Evolutionary conservation across 2,888 invertebrate genomes (phyloP), one percentile per base, ranked within the genome.

Genomic region (Ochropleura leucogaster): DNA sequence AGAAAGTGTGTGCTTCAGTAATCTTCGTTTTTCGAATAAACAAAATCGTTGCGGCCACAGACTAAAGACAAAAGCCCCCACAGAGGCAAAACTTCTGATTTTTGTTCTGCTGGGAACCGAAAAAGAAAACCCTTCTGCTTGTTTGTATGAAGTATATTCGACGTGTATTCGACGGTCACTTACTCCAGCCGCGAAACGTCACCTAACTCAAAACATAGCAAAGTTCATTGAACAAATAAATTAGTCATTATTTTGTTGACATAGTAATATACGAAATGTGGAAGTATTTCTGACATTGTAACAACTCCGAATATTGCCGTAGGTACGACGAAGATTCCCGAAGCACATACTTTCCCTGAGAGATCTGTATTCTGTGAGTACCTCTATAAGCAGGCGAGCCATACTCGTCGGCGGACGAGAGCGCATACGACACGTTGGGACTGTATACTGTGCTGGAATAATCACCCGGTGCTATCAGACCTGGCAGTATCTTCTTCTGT

Each of bases 371-470:
- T 40, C 59, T 62, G 18, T 55, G 77, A 42, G 77, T 89, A 96
- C 96, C 92, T 93, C 95, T 94, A 75, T 96, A 96, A 14, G 95
- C 95, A 1, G 96, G 96, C 3, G 96, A 96, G n/a, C 95, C 94
- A 80, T 96, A 96, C 65, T 96, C 96, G 75, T 96, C 96, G 0
- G 95, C 96, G 0, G 95, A 93, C 0, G 96, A 96, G 42, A 96
- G 86, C 1, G 92, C 93, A 82, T 96, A 96, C 3, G 96, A 96
- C n/a, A 96, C 95, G 85, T 96, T 96, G 0, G 96, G 96, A 68
- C 96, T 96, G 86, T 92, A 96, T 20, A 96, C 95, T 0, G 94
- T 86, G 59, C 92, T 90, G 0, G 93, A 72, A 81, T 95, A 96
- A 77, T 96, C 96, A 0, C 92, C 92, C 0, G 95, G 89, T 1